A percentile compares a stretch with the other conserved stretches of the same genome.
Evolutionary conservation across 2,113 vertebrate species (phyloP).

Genomic region (Dasypus novemcinctus): DNA sequence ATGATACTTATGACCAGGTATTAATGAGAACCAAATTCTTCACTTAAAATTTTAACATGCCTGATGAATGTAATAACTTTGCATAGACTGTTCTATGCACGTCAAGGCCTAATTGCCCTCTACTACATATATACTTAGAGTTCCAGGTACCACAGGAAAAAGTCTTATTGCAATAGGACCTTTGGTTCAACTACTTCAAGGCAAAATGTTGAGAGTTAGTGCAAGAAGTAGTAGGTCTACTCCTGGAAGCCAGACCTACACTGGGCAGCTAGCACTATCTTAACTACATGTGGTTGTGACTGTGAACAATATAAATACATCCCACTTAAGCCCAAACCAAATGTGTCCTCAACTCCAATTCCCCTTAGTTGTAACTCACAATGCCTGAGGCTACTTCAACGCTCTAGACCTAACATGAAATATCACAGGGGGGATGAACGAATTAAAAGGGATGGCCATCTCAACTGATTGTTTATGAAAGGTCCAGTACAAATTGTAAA

Average conservation of each 20-base stretch:
- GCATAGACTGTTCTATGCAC: background rate
- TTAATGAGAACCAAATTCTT: background rate
- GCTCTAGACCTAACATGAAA: background rate
- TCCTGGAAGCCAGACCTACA: background rate
- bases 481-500: background rate
- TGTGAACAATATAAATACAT: background rate
- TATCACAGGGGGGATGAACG: background rate
- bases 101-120: background rate
- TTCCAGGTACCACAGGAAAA: background rate
- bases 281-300: background rate
- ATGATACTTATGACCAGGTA: background rate
- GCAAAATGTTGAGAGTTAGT: background rate
- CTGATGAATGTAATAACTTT: background rate
- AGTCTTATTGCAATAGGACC: background rate
- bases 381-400: background rate
- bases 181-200: background rate
- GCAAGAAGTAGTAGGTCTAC: background rate
- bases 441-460: background rate
- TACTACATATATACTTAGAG: background rate
- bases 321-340: background rate
- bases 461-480: background rate
- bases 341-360: background rate
- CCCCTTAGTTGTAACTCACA: background rate
- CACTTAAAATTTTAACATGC: background rate
- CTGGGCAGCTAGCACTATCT: background rate